Evolutionary conservation across 2,797 vertebrate genomes (phyloP).

Genomic region (Cossypha polioptera): DNA sequence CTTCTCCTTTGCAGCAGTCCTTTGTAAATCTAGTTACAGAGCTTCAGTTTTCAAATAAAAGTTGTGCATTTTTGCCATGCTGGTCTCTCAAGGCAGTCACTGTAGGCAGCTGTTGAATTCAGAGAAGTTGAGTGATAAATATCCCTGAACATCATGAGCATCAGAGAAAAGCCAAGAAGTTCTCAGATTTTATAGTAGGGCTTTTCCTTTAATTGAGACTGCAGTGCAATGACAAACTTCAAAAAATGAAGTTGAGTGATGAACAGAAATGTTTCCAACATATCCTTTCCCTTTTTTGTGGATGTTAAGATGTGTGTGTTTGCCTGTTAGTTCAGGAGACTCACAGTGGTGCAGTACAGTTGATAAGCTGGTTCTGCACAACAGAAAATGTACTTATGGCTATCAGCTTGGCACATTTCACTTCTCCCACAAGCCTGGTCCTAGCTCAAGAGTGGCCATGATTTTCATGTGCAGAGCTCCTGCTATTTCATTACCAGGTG

Average conservation of each 20-base stretch:
- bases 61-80: neutral
- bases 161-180: neutral
- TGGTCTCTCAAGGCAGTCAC: neutral
- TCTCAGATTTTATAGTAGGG: neutral
- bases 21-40: neutral
- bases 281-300: neutral
- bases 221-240: neutral
- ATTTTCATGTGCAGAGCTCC: neutral
- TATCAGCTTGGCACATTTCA: neutral
- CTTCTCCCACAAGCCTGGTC: neutral
- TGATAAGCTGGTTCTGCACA: neutral
- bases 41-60: neutral
- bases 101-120: neutral
- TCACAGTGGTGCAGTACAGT: neutral
- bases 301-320: neutral
- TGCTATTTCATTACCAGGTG: neutral
- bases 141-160: neutral
- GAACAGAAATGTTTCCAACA: neutral
- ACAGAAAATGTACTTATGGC: neutral
- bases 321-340: neutral
- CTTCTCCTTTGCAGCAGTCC: neutral
- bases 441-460: neutral
- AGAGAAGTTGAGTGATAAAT: neutral
- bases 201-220: neutral
- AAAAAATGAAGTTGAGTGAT: neutral